Conservation (phyloP, 2,888 invertebrate species). For the Nomada hirtipes region DNA sequence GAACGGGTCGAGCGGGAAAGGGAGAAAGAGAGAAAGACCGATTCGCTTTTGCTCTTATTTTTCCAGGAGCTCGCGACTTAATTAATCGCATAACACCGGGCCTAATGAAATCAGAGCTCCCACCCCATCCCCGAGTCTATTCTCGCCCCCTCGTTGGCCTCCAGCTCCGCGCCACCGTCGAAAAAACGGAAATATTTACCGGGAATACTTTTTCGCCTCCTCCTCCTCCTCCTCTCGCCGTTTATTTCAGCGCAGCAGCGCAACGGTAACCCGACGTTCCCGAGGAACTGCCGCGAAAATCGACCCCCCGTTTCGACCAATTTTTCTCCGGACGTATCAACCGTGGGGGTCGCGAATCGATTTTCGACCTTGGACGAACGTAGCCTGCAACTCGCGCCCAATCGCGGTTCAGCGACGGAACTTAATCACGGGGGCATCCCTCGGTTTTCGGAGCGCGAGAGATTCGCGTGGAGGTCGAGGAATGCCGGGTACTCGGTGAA, state of each 20-base stretch:
- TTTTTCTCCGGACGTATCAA: constrained; percentile 14
- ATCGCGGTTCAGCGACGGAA: constrained; percentile 41
- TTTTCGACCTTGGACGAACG: not conserved
- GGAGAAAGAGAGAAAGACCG: constrained; percentile 58
- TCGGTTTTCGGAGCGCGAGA: constrained; percentile 8
- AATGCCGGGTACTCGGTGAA: constrained; percentile 59
- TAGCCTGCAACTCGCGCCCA: not conserved
- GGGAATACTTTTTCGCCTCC: constrained; percentile 79
- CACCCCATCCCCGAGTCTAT: constrained; percentile 72
- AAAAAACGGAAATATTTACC: constrained; percentile 82
- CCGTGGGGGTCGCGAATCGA: not conserved
- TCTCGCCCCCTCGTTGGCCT: constrained; percentile 67
- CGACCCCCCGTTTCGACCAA: constrained; percentile 61
- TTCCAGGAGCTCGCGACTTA: constrained; percentile 83
- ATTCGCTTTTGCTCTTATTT: constrained; percentile 78
- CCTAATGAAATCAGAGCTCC: constrained; percentile 84
- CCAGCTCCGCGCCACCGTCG: constrained; percentile 58
- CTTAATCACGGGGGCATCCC: constrained; percentile 29
- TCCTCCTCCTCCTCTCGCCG: constrained; percentile 59
- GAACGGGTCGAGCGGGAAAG: constrained; percentile 41
- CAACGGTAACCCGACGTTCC: constrained; percentile 37
- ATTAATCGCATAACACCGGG: constrained; percentile 84
- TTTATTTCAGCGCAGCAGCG: constrained; percentile 3
- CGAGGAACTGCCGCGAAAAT: constrained; percentile 65
- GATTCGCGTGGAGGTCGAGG: constrained; percentile 55